phyloP scores from a whole-genome alignment of 1,140 invertebrate species.

The Latrodectus geometricus region DNA sequence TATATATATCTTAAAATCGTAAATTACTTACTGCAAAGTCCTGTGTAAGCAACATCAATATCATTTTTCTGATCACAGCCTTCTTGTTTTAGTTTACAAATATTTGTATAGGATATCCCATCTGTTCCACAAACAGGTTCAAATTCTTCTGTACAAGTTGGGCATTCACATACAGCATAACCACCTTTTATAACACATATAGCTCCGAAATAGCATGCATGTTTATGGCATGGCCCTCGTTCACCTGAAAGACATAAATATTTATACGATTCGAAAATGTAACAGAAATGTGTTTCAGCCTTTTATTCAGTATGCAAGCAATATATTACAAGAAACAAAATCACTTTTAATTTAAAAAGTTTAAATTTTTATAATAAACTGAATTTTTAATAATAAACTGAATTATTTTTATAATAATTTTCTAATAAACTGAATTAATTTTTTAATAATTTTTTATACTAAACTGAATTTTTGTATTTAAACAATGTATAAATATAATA shows the following conservation, averaged over 20 bases:
- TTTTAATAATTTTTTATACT: too few relatives aligned
- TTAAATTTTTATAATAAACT: too few relatives aligned
- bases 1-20: not conserved
- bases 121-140: conserved; percentile 87
- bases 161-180: conserved; percentile 84
- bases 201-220: conserved; percentile 81
- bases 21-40: conserved; percentile 83
- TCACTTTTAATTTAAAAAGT: too few relatives aligned
- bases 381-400: too few relatives aligned
- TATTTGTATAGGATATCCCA: conserved; percentile 88
- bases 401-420: too few relatives aligned
- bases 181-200: conserved; percentile 80
- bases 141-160: conserved; percentile 84
- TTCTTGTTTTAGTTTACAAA: conserved; percentile 84
- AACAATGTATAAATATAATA: too few relatives aligned
- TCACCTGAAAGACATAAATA: conserved; percentile 42
- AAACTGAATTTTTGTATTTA: too few relatives aligned
- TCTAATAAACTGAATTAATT: too few relatives aligned
- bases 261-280: not conserved
- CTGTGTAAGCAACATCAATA: conserved; percentile 81
- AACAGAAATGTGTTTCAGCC: too few relatives aligned
- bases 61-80: conserved; percentile 80
- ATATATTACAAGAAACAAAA: too few relatives aligned
- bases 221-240: conserved; percentile 76
- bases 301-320: too few relatives aligned